Evolutionary conservation across 2,113 vertebrate genomes (phyloP), one percentile per base, ranked within the genome.

Genomic region (Procavia capensis): DNA sequence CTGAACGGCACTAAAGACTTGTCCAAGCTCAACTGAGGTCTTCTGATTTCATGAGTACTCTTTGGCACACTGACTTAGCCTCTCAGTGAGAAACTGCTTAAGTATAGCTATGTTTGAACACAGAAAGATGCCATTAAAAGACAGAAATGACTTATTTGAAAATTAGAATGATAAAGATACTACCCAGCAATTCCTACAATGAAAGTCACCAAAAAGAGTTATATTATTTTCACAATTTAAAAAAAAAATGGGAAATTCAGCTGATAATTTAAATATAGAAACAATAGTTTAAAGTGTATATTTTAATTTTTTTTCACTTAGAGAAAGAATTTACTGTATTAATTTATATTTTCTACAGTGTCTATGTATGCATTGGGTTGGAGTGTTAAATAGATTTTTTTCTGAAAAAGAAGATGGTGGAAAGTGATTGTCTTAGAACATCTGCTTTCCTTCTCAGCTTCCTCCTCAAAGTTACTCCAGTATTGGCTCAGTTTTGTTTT

Each of bases 231-330:
- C 19, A 88, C 3, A 94, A 25, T 64, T 64, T 89, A 54, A 39
- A 66, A 47, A 45, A 87, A 50, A 6, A 82, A 85, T 59, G 34
- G 14, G 47, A 81, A 76, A 1, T 61, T 54, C 11, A 92, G 50
- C 8, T 54, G 47, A 39, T 85, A 80, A 80, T n/a, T 85, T 54
- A 96, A 96, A 92, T 70, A 68, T 36, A 39, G 22, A 10, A n/a
- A 5, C 39, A 79, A n/a, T 54, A 59, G 84, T 91, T 79, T 5
- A 92, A 86, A 74, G 6, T 41, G n/a, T 63, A 50, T 50, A 50
- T 50, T 50, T 54, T 83, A 24, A 59, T 85, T n/a, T 31, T 91
- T 89, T 90, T 63, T 31, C 29, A 2, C 31, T 68, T 43, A 14
- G 20, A 79, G 19, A 66, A 87, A 80, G 20, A 79, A 47, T 24